These are phyloP conservation scores for Cepaea hortensis DNA, from an alignment of 2,888 invertebrate species.

Conservation along the genomic window DNA sequence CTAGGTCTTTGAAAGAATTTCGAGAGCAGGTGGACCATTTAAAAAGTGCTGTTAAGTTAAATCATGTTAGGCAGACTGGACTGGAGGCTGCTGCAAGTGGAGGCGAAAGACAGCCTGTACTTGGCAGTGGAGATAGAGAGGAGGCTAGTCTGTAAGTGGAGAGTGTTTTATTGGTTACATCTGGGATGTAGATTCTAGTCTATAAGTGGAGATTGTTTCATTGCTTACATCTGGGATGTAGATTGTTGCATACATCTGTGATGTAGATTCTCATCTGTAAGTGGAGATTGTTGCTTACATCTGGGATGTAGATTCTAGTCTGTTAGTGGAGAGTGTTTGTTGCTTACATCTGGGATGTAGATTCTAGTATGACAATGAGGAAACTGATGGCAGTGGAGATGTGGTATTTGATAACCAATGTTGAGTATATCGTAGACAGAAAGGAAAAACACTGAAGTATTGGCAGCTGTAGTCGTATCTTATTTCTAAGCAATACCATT, in stretches of 20 bases:
- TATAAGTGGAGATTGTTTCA: not conserved
- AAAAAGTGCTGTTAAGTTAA: conserved; percentile 71
- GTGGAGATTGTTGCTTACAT: no score
- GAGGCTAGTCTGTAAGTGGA: conserved; percentile 49
- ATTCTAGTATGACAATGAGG: no score
- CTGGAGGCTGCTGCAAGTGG: not conserved
- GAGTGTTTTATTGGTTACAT: not conserved
- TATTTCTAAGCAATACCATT: no score
- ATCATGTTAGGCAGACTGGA: conserved; percentile 57
- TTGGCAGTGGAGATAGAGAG: conserved; percentile 58
- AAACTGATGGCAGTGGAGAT: no score
- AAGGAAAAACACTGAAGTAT: no score
- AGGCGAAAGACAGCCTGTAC: conserved; percentile 52
- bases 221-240: not conserved
- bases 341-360: no score
- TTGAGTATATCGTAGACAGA: no score
- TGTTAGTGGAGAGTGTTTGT: no score
- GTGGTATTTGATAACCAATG: no score
- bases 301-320: no score
- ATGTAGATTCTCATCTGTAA: no score
- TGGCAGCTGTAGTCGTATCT: no score
- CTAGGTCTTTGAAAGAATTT: conserved; percentile 72
- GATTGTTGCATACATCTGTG: not conserved
- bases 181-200: conserved; percentile 24
- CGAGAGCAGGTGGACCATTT: conserved; percentile 70